Percentiles rank a stretch among this genome's conserved stretches.
Evolutionary conservation across 2,113 vertebrate genomes (phyloP).

Genomic region (Callorhinus ursinus): DNA sequence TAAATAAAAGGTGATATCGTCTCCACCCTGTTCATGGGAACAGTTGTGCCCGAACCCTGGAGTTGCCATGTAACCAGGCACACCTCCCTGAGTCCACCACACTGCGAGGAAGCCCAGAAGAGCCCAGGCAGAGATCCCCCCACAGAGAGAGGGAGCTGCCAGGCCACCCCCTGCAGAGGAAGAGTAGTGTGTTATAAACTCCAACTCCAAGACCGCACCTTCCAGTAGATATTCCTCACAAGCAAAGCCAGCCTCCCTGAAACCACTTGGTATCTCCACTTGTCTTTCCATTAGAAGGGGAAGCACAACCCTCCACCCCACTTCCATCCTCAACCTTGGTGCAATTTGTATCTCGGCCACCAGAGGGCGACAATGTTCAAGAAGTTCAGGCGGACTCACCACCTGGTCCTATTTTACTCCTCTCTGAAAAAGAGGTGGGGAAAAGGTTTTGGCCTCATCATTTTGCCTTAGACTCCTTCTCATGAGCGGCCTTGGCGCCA

Average conservation of each 20-base stretch:
- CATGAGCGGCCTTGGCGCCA: not conserved
- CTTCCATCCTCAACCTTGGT: not conserved
- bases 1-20: not conserved
- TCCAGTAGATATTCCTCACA: no score
- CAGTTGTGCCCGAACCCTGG: not conserved
- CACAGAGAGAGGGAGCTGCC: not conserved
- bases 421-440: no score
- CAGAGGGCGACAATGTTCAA: conserved; percentile 48
- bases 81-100: not conserved
- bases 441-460: not conserved
- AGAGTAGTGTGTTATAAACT: not conserved
- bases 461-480: not conserved
- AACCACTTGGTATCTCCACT: not conserved
- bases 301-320: not conserved
- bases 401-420: not conserved
- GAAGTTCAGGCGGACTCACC: not conserved
- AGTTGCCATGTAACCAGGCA: not conserved
- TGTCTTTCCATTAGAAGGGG: fast-evolving
- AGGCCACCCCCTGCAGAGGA: not conserved
- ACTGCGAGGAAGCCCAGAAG: not conserved
- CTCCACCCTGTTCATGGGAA: not conserved
- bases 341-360: not conserved
- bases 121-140: not conserved
- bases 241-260: not conserved
- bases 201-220: not conserved